These are phyloP conservation scores for Phainopepla nitens DNA, from an alignment of 2,113 vertebrate genomes.

Conservation along the genomic window DNA sequence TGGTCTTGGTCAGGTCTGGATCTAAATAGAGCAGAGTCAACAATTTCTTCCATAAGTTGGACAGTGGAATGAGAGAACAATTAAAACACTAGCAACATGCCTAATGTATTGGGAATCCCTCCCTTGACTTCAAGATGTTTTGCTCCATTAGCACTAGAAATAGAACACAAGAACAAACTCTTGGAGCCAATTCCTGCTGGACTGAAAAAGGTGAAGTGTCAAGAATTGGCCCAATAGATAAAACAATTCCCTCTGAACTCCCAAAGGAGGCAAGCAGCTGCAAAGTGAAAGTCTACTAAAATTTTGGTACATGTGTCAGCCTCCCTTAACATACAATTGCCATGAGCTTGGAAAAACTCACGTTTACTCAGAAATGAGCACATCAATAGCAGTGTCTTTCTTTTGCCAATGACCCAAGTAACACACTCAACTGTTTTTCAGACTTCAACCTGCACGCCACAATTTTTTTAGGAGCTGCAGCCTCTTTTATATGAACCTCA, in stretches of 20 bases:
- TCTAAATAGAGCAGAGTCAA: neutral
- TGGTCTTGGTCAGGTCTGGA: neutral
- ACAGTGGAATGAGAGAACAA: neutral
- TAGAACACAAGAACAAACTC: neutral
- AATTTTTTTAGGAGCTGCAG: neutral
- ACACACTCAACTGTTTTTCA: neutral
- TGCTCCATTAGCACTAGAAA: neutral
- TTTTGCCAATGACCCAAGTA: neutral
- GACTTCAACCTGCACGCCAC: neutral
- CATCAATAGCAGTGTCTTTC: neutral
- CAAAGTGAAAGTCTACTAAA: neutral
- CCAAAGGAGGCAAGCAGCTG: neutral
- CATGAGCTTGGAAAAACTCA: neutral
- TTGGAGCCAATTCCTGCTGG: neutral
- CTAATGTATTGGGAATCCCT: neutral
- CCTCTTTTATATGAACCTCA: neutral
- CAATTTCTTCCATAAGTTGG: neutral
- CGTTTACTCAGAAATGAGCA: neutral
- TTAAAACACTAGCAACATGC: neutral
- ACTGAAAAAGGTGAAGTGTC: neutral
- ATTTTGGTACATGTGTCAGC: neutral
- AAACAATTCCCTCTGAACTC: neutral
- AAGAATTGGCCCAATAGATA: neutral
- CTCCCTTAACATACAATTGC: neutral
- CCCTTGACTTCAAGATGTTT: neutral